These are phyloP conservation scores for Buceros bicornis DNA, from an alignment of 2,797 vertebrate species.

Conservation along the genomic window DNA sequence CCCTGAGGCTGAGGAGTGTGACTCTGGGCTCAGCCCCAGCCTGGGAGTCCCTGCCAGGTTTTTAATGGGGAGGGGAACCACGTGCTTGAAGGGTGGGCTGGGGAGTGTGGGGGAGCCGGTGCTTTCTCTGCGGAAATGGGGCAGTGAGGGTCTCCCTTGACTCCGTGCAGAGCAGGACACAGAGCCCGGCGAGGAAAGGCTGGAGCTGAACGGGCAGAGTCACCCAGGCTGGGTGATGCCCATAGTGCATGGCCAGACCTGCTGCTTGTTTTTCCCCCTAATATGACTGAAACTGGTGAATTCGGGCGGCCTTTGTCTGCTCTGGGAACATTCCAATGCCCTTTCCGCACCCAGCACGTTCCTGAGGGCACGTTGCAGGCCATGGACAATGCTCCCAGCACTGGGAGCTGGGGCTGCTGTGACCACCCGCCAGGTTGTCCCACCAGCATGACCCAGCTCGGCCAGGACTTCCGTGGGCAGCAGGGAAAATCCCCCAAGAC, in stretches of 20 bases:
- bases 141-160: neutral
- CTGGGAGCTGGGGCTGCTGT: accelerated
- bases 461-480: too few relatives aligned
- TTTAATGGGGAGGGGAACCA: neutral
- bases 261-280: neutral
- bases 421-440: neutral
- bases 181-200: neutral
- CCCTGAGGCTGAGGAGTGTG: accelerated
- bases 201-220: accelerated
- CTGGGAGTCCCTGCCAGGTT: neutral
- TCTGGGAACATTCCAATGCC: accelerated
- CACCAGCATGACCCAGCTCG: accelerated
- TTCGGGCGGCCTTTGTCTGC: neutral
- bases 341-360: accelerated
- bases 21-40: neutral
- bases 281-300: accelerated
- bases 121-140: neutral
- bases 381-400: neutral
- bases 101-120: accelerated
- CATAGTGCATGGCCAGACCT: neutral
- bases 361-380: accelerated
- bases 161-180: neutral
- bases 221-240: neutral
- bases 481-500: neutral
- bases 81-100: accelerated